A percentile compares a stretch with the other conserved stretches of the same genome.
phyloP scores from a whole-genome alignment of 2,797 vertebrate genomes.

The Falco naumanni region DNA sequence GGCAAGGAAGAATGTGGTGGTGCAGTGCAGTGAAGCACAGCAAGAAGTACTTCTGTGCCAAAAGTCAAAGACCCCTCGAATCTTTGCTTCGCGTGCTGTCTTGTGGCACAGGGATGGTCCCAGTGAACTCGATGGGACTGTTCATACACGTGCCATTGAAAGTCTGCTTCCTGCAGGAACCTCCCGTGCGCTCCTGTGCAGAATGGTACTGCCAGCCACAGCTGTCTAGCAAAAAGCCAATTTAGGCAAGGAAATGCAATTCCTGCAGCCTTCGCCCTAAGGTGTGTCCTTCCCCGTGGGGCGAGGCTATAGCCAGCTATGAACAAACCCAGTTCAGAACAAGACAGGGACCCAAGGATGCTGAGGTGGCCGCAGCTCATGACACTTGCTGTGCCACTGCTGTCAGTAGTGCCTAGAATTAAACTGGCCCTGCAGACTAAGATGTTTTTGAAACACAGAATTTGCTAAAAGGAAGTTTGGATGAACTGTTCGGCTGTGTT shows the following conservation, averaged over 20 bases:
- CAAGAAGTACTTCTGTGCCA: background rate
- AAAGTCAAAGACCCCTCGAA: background rate
- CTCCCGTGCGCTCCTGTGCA: background rate
- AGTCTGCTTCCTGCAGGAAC: background rate
- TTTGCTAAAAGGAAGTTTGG: background rate
- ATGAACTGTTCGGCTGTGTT: background rate
- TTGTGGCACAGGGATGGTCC: background rate
- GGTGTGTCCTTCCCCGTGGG: rapidly evolving
- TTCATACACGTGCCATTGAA: rapidly evolving
- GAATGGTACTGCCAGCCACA: background rate
- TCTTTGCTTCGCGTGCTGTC: background rate
- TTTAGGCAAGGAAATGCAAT: background rate
- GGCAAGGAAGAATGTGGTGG: background rate
- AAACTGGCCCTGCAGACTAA: background rate
- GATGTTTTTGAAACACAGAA: background rate
- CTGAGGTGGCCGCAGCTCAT: rapidly evolving
- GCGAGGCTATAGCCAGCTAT: background rate
- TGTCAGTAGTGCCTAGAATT: rapidly evolving
- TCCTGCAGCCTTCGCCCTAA: background rate
- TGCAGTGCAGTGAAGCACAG: background rate
- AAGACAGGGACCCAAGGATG: rapidly evolving
- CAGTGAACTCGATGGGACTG: rapidly evolving
- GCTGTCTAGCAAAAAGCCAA: background rate
- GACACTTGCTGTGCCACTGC: rapidly evolving
- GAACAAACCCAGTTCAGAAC: too few species aligned